Evolutionary conservation across 1,140 invertebrate species (phyloP), one percentile per base, ranked within the genome.

Genomic region (Ceratina australensis): DNA sequence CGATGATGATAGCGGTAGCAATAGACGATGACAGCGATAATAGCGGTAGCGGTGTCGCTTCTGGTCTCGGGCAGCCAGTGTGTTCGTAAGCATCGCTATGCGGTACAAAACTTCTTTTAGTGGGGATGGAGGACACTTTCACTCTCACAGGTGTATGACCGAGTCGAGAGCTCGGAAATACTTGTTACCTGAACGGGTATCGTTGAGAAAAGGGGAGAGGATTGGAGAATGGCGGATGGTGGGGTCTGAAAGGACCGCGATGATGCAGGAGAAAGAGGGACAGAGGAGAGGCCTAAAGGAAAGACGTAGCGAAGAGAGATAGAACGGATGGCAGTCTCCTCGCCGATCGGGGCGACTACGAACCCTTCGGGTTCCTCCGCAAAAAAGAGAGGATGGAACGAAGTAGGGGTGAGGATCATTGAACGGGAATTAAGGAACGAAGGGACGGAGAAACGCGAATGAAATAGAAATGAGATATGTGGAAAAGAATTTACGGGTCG

Each of bases 71-170:
- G n/a, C 60, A 65, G 66, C 78, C 52, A n/a, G 52, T 54, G 72
- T 79, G 63, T 82, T 60, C 56, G 67, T 26, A 85, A 82, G 78
- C 61, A 59, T 42, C 67, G 75, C 71, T 73, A 71, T 61, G 20
- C 67, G 69, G 82, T 80, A 83, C 66, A 85, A 72, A 63, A 75
- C 71, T 73, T 42, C 75, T 73, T 49, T 75, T 71, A 80, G 81
- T 85, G 83, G 87, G 85, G 86, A 89, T 77, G 85, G 87, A 89
- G 87, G 89, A 91, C 87, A 92, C 91, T 92, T 92, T 92, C 90
- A 91, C 91, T 92, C 89, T 92, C 86, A 91, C 90, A 92, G 91
- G 90, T 92, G 90, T 80, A 90, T 92, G 91, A 92, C 91, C 91
- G 89, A 84, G 60, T 72, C 82, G 82, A 80, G 79, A 85, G 84